Evolutionary conservation across 2,113 vertebrate species (phyloP).

Genomic region (Deroptyus accipitrinus): DNA sequence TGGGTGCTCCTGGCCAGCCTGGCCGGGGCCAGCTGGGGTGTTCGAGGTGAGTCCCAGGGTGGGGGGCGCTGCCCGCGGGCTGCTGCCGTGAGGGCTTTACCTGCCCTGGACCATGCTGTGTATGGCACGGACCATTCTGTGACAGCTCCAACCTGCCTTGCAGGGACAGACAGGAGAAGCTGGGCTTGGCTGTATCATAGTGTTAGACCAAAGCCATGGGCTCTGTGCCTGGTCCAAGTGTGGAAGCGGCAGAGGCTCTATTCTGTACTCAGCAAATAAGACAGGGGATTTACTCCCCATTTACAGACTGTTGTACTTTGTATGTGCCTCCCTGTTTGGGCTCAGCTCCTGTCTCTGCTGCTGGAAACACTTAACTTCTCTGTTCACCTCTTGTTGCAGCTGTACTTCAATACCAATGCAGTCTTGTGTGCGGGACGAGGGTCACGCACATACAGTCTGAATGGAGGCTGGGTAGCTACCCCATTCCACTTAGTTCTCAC

Average conservation of each 20-base stretch:
- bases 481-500: not conserved
- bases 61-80: not conserved
- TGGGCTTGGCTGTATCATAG: fast-evolving
- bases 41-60: not conserved
- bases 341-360: not conserved
- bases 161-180: fast-evolving
- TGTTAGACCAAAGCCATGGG: not conserved
- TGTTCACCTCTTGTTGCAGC: not conserved
- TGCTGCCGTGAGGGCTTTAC: not conserved
- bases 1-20: not conserved
- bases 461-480: no score
- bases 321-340: not conserved
- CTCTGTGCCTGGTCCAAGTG: not conserved
- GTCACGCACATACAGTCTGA: fast-evolving
- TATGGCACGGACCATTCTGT: not conserved
- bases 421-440: not conserved
- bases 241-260: not conserved
- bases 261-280: not conserved
- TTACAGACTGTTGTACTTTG: not conserved
- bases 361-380: not conserved
- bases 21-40: not conserved
- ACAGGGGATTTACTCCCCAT: no score
- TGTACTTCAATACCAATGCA: not conserved
- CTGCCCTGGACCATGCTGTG: not conserved
- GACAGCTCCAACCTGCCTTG: not conserved